phyloP scores from a whole-genome alignment of 2,113 vertebrate genomes.

The Neogobius melanostomus region DNA sequence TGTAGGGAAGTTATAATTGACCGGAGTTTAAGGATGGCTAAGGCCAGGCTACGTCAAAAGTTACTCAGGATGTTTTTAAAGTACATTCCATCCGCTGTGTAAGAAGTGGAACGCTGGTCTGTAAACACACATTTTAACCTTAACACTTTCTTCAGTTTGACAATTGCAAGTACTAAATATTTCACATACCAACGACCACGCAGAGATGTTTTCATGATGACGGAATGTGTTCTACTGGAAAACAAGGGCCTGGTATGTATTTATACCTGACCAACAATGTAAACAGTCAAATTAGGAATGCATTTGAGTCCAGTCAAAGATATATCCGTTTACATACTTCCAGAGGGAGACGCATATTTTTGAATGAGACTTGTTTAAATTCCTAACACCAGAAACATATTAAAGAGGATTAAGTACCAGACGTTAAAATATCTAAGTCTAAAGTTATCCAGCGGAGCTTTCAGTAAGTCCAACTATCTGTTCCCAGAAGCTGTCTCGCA shows the following conservation, averaged over 20 bases:
- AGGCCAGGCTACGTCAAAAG: too few relatives aligned
- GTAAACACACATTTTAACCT: constrained; percentile 20
- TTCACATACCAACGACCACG: constrained; percentile 55
- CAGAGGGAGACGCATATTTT: constrained; percentile 62
- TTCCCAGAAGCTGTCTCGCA: constrained; percentile 26
- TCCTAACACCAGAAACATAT: constrained; percentile 32
- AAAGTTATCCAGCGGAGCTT: constrained; percentile 28
- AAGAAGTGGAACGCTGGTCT: constrained; percentile 12
- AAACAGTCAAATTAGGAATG: constrained; percentile 88
- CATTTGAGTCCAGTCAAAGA: constrained; percentile 59
- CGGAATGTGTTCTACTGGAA: constrained; percentile 74
- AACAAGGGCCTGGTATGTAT: constrained; percentile 76
- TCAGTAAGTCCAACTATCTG: constrained; percentile 26
- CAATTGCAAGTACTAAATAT: constrained; percentile 52
- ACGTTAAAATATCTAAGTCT: constrained; percentile 33
- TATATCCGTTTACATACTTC: constrained; percentile 73
- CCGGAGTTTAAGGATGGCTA: too few relatives aligned
- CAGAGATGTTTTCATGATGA: constrained; percentile 70
- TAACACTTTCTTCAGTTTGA: constrained; percentile 36
- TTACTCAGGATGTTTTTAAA: background rate
- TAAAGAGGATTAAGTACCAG: constrained; percentile 5
- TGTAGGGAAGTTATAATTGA: too few relatives aligned
- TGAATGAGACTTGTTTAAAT: constrained; percentile 69
- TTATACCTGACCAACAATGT: constrained; percentile 79
- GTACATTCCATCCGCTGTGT: background rate